Evolutionary conservation across 2,888 invertebrate species (phyloP), one percentile per base, ranked within the genome.

Genomic region (Dioctria linearis): DNA sequence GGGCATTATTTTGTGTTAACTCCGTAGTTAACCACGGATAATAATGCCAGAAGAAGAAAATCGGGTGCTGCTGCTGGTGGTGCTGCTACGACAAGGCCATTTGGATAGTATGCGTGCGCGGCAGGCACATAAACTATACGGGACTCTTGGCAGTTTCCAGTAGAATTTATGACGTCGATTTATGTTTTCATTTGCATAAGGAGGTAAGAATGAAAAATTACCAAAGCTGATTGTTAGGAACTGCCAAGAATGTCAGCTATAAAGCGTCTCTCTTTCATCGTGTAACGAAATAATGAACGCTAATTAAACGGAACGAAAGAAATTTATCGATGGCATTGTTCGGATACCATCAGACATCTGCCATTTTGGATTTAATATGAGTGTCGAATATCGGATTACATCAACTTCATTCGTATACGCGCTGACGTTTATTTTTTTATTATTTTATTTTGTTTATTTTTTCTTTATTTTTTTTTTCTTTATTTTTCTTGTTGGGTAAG

Each of bases 161-260:
- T 9, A 42, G 59, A 80, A 80, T 80, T 80, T 80, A 80, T 80
- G 79, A 80, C 79, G 49, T 59, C 79, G 71, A 80, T 80, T 80
- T 80, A 80, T 80, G 79, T 80, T 80, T 80, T 73, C 79, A 80
- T 80, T 80, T 80, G 71, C 79, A 80, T 80, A 80, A 80, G 71
- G 59, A 80, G 79, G 79, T 59, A 80, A 80, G 71, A 73, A 73
- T 80, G 79, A 80, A 80, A 80, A 80, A 80, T 80, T 80, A 63
- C 79, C 63, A 3, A 40, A 63, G 61, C 79, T 71, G 79, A 80
- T 80, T 80, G 79, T 80, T 80, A 73, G 73, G 79, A 80, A 51
- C 71, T 80, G 79, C 63, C 71, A 80, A 71, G 71, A 63, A 49
- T 80, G 79, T 80, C 71, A 71, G 63, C 59, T 63, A 51, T 63